phyloP scores from a whole-genome alignment of 2,113 vertebrate species.

The Chelonoidis abingdonii region DNA sequence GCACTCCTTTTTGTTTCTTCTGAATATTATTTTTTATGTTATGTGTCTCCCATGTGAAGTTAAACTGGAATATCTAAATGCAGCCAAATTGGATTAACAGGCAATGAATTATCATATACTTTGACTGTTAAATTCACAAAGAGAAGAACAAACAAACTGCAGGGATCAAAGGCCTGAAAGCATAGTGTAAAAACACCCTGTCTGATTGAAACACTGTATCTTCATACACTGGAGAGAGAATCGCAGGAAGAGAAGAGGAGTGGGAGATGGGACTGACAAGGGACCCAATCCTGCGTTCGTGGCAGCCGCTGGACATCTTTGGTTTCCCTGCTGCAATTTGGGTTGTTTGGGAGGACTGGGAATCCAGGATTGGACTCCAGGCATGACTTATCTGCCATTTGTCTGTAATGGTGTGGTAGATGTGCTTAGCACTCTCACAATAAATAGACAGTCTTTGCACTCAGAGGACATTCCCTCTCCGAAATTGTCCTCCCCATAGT shows the following conservation, averaged over 20 bases:
- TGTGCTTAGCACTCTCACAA: not conserved
- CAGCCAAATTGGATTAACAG: slow-evolving; percentile 63
- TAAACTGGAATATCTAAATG: slow-evolving; percentile 54
- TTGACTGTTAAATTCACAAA: slow-evolving; percentile 49
- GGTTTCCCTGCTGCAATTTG: not conserved
- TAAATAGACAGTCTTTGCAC: not conserved
- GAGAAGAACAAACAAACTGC: slow-evolving; percentile 63
- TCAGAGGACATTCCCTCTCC: not conserved
- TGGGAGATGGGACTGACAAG: accelerated
- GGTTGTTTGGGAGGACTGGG: not conserved
- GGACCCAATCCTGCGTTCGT: accelerated
- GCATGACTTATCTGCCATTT: not conserved
- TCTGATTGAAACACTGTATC: not conserved
- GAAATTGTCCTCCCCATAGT: not conserved
- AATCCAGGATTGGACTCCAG: not conserved
- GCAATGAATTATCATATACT: slow-evolving; percentile 52
- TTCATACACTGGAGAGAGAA: not conserved
- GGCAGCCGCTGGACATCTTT: not conserved
- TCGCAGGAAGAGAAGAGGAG: not conserved
- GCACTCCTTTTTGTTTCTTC: slow-evolving; percentile 34
- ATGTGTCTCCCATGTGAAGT: slow-evolving; percentile 16
- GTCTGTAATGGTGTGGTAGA: not conserved
- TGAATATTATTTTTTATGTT: slow-evolving; percentile 14
- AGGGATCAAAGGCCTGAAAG: slow-evolving; percentile 50
- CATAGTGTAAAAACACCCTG: not conserved